Base-by-base conservation (phyloP, 2,797 vertebrate species). In the Nothura maculosa region DNA sequence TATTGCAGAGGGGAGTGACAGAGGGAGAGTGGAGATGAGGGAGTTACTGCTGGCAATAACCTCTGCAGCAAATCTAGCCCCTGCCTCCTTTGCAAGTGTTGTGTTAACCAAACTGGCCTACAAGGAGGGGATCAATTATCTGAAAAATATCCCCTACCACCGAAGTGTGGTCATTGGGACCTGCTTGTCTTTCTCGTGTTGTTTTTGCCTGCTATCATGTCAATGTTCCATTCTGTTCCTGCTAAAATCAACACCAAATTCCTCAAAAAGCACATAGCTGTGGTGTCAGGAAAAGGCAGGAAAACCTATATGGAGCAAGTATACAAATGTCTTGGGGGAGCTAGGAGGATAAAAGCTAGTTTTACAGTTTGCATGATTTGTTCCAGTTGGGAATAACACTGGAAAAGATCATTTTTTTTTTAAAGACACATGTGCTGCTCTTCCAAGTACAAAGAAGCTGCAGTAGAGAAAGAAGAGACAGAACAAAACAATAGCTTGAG, bases 391-490 rank as follows among this genome's bases (percentile, higher is more conserved):
- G 45, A 92, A 82, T 12, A 55, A 38, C 42, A 25, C 24, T 38
- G 36, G 12, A 72, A 84, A 14, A 15, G 40, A 40, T 43, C 36
- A 1, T 12, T 5, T n/a, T 34, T 54, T 18, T 30, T 38, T 34
- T 58, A 27, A 78, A 83, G 63, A 50, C 48, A 60, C 36, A 27
- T 73, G 58, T 81, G 83, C 90, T 90, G 61, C 82, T 52, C 50
- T 89, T 95, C 81, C 78, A 89, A 10, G n/a, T 88, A 61, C 60
- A 73, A 73, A 28, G 79, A 85, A 70, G 16, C 57, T 28, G 48
- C n/a, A 58, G 18, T 30, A 62, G 40, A 79, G 62, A 7, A 50
- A 86, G 77, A 81, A 74, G 12, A 47, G 43, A 43, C 34, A 66
- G 64, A 60, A 66, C 34, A 30, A 86, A 85, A 60, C 75, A 75